Evolutionary conservation across 2,113 vertebrate species (phyloP).

Genomic region (Butorides virescens): DNA sequence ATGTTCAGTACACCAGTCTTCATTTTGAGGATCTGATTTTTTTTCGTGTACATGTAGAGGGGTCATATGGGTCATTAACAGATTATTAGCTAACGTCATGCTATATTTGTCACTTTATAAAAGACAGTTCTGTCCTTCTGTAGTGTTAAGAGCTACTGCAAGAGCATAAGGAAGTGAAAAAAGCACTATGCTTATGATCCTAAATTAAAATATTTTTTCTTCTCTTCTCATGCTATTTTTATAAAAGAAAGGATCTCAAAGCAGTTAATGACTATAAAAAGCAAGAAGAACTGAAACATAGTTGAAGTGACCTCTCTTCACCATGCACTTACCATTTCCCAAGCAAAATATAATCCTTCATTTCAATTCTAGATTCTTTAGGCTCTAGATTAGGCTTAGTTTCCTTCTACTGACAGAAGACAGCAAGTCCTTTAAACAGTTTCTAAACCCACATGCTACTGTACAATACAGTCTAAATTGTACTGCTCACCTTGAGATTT

Average conservation of each 20-base stretch:
- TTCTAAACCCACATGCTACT: background rate
- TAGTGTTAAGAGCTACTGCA: background rate
- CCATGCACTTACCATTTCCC: background rate
- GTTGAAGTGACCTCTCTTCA: background rate
- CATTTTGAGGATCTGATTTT: background rate
- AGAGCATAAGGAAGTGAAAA: background rate
- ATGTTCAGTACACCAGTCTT: background rate
- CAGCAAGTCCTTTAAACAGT: background rate
- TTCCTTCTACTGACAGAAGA: background rate
- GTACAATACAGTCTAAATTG: background rate
- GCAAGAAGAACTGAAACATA: background rate
- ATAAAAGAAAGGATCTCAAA: background rate
- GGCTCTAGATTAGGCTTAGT: background rate
- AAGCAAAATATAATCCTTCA: background rate
- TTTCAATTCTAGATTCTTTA: background rate
- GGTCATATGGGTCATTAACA: background rate
- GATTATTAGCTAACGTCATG: background rate
- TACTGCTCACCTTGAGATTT: constrained; percentile 55
- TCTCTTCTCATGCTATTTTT: background rate
- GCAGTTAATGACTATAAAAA: background rate
- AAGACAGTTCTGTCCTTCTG: background rate
- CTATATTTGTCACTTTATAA: background rate
- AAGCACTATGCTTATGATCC: background rate
- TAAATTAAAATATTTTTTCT: background rate
- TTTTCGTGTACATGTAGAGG: background rate